These are phyloP conservation scores for Halesus radiatus DNA, from an alignment of 1,140 invertebrate species.

Conservation along the genomic window DNA sequence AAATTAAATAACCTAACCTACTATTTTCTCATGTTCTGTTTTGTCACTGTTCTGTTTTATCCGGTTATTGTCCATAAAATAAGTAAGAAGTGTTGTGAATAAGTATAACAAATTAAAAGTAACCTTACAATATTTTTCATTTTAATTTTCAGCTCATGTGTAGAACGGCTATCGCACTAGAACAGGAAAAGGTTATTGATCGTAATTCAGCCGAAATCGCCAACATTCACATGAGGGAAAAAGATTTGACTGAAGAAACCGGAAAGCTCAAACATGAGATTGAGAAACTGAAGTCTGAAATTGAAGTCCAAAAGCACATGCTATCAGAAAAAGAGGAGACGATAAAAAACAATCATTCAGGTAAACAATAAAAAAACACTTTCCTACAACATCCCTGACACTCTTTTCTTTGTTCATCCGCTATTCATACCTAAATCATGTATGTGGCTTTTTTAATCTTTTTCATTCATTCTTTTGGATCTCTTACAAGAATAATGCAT, in stretches of 20 bases:
- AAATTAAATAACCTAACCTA: too few relatives aligned
- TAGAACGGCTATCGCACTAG: slow-evolving; percentile 75
- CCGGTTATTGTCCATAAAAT: too few relatives aligned
- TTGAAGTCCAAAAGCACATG: slow-evolving; percentile 67
- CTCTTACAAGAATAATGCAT: too few relatives aligned
- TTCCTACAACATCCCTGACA: too few relatives aligned
- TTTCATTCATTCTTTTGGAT: too few relatives aligned
- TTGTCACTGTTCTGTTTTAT: too few relatives aligned
- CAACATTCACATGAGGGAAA: slow-evolving; percentile 69
- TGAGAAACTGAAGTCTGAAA: slow-evolving; percentile 67
- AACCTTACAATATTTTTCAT: neutral
- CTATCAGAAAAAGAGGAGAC: slow-evolving; percentile 73
- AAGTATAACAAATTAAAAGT: too few relatives aligned
- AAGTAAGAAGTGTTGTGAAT: too few relatives aligned
- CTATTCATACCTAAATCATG: too few relatives aligned
- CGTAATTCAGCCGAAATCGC: slow-evolving; percentile 63
- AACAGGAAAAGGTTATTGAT: slow-evolving; percentile 75
- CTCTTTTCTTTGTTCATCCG: too few relatives aligned
- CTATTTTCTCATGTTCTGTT: too few relatives aligned
- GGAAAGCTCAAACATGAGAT: slow-evolving; percentile 68
- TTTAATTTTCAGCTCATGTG: slow-evolving; percentile 63
- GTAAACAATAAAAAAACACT: slow-evolving; percentile 60
- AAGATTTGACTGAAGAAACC: slow-evolving; percentile 67
- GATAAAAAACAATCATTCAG: slow-evolving; percentile 77
- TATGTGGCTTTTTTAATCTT: too few relatives aligned